Evolutionary conservation across 2,113 vertebrate genomes (phyloP), one percentile per base, ranked within the genome.

Genomic region (Sialia sialis): DNA sequence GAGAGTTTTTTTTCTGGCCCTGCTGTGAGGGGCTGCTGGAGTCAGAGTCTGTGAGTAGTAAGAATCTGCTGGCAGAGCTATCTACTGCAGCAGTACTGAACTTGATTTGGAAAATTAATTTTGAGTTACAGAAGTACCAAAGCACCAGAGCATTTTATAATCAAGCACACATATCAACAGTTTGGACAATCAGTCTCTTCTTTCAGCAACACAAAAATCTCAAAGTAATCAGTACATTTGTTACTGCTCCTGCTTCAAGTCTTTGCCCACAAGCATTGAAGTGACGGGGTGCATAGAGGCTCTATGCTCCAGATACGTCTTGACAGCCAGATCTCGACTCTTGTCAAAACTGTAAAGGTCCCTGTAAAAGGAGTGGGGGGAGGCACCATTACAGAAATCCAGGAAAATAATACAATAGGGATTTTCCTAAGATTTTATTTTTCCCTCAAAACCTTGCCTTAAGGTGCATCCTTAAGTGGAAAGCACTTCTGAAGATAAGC

Each of bases 301-400:
- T 59, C 97, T 97, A 44, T 98, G 97, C 79, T 98, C 97, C 60
- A 97, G 80, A 89, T 98, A 99, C 3, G 97, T 54, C 19, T 67
- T 94, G 44, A 99, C 85, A 1, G 99, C 97, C 96, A 98, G 97
- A 13, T 98, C 97, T 2, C 64, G 97, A 67, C 95, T 98, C 93
- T 99, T 98, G 14, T 99, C 98, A 83, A 99, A 99, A 95, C 90
- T 97, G 54, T 98, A 99, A 34, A 99, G 98, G 48, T 99, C 99
- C 89, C 99, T 99, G 95, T 21, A 87, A 95, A 82, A 75, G 9
- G 32, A 67, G 13, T 5, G 30, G 19, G 9, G 16, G 36, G 19
- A 51, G 17, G 8, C 20, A 48, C 11, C 8, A 46, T 75, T 72
- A 91, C 9, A 86, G 49, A 68, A 43, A 39, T 29, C 22, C 36